Conservation (phyloP, 1,140 invertebrate species). For the Drosophila pallidifrons region DNA sequence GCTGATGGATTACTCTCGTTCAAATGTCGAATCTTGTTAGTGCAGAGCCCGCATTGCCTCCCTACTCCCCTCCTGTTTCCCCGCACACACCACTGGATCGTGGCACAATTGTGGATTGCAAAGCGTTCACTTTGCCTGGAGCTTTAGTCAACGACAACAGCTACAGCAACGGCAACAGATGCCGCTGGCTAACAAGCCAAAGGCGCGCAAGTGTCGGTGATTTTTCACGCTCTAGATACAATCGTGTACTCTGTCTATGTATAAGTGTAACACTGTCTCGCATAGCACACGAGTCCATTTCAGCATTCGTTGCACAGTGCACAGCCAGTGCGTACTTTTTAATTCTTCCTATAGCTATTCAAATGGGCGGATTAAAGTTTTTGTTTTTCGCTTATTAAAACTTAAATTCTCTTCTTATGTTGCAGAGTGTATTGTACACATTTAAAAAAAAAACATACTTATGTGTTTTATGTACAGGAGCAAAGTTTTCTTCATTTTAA, state of each 20-base stretch:
- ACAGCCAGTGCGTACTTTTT: no score
- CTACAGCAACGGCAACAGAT: slow-evolving; percentile 59
- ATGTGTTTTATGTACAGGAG: background rate
- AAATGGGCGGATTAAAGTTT: background rate
- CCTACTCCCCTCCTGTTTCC: no score
- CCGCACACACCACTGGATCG: slow-evolving; percentile 29
- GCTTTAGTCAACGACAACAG: slow-evolving; percentile 31
- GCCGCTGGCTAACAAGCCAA: slow-evolving; percentile 68
- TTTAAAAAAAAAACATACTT: slow-evolving; percentile 3
- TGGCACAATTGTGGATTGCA: slow-evolving; percentile 41
- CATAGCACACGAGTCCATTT: background rate
- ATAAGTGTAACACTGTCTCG: slow-evolving; percentile 23
- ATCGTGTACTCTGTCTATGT: slow-evolving; percentile 23
- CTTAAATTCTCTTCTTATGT: background rate
- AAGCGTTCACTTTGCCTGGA: slow-evolving; percentile 44
- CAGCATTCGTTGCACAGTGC: background rate
- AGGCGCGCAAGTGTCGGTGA: slow-evolving; percentile 62
- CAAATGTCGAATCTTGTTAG: slow-evolving; percentile 82
- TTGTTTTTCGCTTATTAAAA: background rate
- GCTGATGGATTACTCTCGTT: slow-evolving; percentile 81
- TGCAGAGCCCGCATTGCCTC: slow-evolving; percentile 28
- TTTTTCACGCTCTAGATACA: slow-evolving; percentile 74
- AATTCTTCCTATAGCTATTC: no score
- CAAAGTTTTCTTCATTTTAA: slow-evolving; percentile 28
- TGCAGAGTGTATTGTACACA: slow-evolving; percentile 9